Base-by-base conservation (phyloP, 2,888 invertebrate species). In the Eledona agricola region DNA sequence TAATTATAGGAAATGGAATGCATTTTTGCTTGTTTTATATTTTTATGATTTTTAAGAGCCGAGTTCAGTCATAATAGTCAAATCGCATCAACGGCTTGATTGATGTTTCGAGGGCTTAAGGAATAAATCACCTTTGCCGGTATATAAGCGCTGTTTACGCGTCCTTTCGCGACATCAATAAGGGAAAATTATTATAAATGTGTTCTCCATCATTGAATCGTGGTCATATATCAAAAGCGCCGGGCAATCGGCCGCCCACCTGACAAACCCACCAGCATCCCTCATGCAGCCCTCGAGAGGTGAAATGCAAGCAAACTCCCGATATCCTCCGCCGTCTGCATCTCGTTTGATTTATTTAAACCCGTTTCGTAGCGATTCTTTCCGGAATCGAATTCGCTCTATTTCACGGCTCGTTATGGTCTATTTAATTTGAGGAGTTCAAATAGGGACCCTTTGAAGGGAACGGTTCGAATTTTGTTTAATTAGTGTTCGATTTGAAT, bases 161-260 rank as follows among this genome's bases (percentile, higher is more conserved):
- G 55, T 28, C 49, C 59, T 43, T 51, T 60, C 51, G 55, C 57
- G 62, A 60, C 60, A 59, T 63, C 62, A 60, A 60, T 64, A 64
- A 60, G 60, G 49, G 59, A 60, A 65, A 65, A 65, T 64, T 65
- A 62, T 64, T 64, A 64, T 62, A 61, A 61, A 65, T 65, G 62
- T 59, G 61, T 61, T 64, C 61, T 55, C 62, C 61, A 60, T 63
- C 63, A 63, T 62, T 61, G 60, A 60, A 58, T 61, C 59, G 51
- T 50, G 55, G 37, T 55, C 35, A 59, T 62, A 60, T 59, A 59
- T 64, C 62, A 60, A 51, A 54, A 50, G 45, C 55, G 46, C 55
- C 46, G 38, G 45, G 35, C 53, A 34, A 47, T 13, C 19, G 42
- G 54, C 55, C 47, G 53, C 45, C 51, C 43, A 55, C 57, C 59